Base-by-base conservation (phyloP, 2,113 vertebrate genomes). In the Calidris pugnax region DNA sequence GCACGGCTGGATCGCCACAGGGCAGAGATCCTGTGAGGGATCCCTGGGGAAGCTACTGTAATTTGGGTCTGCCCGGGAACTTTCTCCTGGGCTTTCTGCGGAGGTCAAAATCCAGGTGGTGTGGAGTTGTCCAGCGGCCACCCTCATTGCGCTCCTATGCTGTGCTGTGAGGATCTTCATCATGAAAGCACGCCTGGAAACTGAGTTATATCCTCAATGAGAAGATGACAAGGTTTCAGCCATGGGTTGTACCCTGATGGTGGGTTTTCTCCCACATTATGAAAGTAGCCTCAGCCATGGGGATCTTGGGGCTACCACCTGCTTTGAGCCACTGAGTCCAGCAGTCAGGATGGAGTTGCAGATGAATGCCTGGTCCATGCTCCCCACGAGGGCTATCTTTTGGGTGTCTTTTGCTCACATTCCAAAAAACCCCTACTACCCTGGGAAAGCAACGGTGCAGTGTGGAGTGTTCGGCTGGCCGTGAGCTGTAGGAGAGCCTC, bases 21-120 rank as follows among this genome's bases (percentile, higher is more conserved):
- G 94, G 89, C 66, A 97, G 77, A 85, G 89, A 87, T 92, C 59
- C 81, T 90, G 48, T 0, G 0, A 85, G 77, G 86, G 63, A 94
- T 91, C 73, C 93, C 57, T 81, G 66, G 69, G 83, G 84, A 91
- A 92, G 77, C 83, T 95, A 76, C 69, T 75, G 28, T 79, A 57
- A 69, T 79, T 89, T 47, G 24, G 28, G 37, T 33, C 35, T 81
- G 48, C 33, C 86, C 4, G 3, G 66, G 69, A 91, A 56, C 64
- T 87, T 85, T 92, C 74, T 82, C 53, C 18, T 13, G 45, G 57
- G 32, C 30, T 84, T 90, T 87, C 43, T 60, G 41, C 50, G 24
- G 50, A 68, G 66, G 26, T 48, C 72, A 88, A 83, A 92, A 79
- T 20, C 64, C 69, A 57, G 48, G 51, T 75, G 50, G 39, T 57